These are phyloP conservation scores for Onychomys arenicola DNA, from an alignment of 2,797 vertebrate genomes.

Conservation along the genomic window DNA sequence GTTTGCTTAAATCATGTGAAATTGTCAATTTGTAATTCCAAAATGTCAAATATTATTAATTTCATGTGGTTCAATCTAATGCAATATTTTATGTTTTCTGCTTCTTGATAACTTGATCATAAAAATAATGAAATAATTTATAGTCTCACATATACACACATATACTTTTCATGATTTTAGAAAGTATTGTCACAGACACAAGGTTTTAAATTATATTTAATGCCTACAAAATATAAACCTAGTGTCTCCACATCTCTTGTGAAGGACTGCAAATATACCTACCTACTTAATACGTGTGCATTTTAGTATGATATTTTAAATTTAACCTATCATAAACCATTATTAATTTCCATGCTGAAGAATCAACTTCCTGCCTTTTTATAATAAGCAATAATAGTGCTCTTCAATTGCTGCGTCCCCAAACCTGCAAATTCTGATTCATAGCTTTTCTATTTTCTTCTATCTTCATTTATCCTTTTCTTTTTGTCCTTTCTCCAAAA, in stretches of 20 bases:
- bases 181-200: not conserved
- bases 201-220: conserved; percentile 21
- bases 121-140: not conserved
- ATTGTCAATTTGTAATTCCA: conserved; percentile 12
- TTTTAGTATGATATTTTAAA: not conserved
- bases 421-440: not conserved
- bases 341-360: not conserved
- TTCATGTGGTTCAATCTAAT: conserved; percentile 31
- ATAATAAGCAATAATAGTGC: not conserved
- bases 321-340: not conserved
- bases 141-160: not conserved
- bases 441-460: not conserved
- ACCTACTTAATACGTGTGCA: not conserved
- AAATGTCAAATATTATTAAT: conserved; percentile 35
- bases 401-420: not conserved
- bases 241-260: not conserved
- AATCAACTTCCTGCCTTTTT: not conserved
- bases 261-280: not conserved
- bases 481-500: not conserved
- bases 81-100: not conserved
- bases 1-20: not conserved
- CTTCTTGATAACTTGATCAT: conserved; percentile 23
- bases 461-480: not conserved
- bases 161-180: not conserved
- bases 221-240: conserved; percentile 8